phyloP scores from a whole-genome alignment of 1,140 invertebrate genomes.

The Lasioglossum baleicum region DNA sequence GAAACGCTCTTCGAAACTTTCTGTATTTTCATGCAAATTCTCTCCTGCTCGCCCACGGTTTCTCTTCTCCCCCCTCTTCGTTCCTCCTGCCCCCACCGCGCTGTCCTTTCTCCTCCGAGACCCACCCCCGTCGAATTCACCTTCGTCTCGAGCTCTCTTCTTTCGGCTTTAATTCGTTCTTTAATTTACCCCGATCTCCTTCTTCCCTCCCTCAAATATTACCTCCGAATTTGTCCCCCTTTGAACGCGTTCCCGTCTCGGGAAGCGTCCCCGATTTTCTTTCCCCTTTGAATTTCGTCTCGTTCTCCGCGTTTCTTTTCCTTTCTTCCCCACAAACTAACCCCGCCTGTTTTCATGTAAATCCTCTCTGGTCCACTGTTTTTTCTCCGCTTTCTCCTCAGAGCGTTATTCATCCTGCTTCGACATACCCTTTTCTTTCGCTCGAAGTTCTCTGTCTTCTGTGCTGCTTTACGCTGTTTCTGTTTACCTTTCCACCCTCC shows the following conservation, averaged over 20 bases:
- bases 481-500: not conserved
- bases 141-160: not conserved
- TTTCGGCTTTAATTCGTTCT: not conserved
- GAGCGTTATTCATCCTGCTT: not conserved
- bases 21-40: constrained; percentile 66
- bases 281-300: not conserved
- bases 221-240: not conserved
- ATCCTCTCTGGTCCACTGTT: constrained; percentile 1
- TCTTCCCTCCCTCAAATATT: not conserved
- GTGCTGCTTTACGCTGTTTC: not conserved
- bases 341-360: too few relatives aligned
- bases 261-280: too few relatives aligned
- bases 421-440: not conserved
- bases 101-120: not conserved
- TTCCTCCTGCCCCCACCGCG: not conserved
- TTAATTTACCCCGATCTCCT: not conserved
- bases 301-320: constrained; percentile 22
- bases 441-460: not conserved
- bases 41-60: not conserved
- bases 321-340: too few relatives aligned
- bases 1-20: constrained; percentile 61
- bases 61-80: not conserved
- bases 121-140: not conserved
- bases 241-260: not conserved
- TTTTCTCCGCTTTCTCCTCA: not conserved